Evolutionary conservation across 2,113 vertebrate genomes (phyloP), one percentile per base, ranked within the genome.

Genomic region (Tauraco erythrolophus): DNA sequence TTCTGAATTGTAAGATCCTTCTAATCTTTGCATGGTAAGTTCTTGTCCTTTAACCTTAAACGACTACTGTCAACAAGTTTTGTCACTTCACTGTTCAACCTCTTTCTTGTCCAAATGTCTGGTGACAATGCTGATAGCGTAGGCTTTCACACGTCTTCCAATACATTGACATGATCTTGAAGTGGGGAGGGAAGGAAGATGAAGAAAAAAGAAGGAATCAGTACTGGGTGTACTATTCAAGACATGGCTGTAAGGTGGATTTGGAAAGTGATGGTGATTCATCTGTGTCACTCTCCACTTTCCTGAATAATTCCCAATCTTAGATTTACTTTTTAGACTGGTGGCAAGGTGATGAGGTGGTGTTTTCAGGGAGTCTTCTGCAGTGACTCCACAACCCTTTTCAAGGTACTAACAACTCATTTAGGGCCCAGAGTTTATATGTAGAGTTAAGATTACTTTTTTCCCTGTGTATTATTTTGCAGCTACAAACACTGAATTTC

Each of bases 1-100:
- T 64, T 93, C 60, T 76, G 48, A 88, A 68, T 22, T 48, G 39
- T 76, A 95, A 84, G 57, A 84, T 93, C 35, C 17, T 91, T 78
- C 81, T 96, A 68, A 93, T 84, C 60, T 91, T 77, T 69, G 84
- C 30, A 51, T 19, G 14, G 28, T 53, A 65, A 77, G 33, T 69
- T 93, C 77, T 85, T 79, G 65, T 84, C 74, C 74, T 94, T 96
- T 88, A 87, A 60, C 53, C 27, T 39, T 60, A 33, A 87, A 81
- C 87, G 68, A 53, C 68, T 60, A 56, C 74, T 71, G 53, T 39
- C 89, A 88, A 94, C 61, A 94, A 84, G 3, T 71, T 24, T 70
- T 84, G 51, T 76, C 74, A 57, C 30, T 75, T 83, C 46, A 41
- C 18, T 23, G 8, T 23, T 91, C 35, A 85, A 5, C 41, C 28